Percentiles rank a stretch among this genome's conserved stretches.
phyloP scores from a whole-genome alignment of 92 coral and sea anemone species.

The Muricea muricata region DNA sequence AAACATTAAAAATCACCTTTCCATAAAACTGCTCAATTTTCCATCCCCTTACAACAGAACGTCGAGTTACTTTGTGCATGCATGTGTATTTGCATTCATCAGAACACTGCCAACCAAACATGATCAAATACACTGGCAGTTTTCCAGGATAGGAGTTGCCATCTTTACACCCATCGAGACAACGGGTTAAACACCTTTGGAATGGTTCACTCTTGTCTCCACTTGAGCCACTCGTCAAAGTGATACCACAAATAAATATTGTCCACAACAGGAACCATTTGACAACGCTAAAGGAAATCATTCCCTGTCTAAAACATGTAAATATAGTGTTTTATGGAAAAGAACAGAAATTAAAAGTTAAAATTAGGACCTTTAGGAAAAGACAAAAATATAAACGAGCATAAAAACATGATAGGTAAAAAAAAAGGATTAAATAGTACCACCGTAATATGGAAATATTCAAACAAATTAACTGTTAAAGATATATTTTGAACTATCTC shows the following conservation, averaged over 20 bases:
- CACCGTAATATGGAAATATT: no score
- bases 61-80: slow-evolving; percentile 82
- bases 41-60: slow-evolving; percentile 48
- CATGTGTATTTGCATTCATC: slow-evolving; percentile 97
- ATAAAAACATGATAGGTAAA: no score
- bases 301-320: not conserved
- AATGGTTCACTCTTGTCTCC: slow-evolving; percentile 76
- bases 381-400: no score
- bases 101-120: slow-evolving; percentile 85
- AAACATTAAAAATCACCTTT: no score
- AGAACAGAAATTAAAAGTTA: no score
- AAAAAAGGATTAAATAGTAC: no score
- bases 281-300: not conserved
- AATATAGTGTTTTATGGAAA: no score
- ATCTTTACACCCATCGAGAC: slow-evolving; percentile 54
- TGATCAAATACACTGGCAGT: slow-evolving; percentile 70
- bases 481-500: no score
- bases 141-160: slow-evolving; percentile 76
- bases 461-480: no score
- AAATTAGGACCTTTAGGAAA: no score
- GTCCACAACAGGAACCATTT: not conserved
- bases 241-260: not conserved
- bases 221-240: slow-evolving; percentile 50
- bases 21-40: slow-evolving; percentile 85
- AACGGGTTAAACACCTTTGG: slow-evolving; percentile 59